Base-by-base conservation (phyloP, 1,140 invertebrate genomes). In the Listronotus oregonensis region DNA sequence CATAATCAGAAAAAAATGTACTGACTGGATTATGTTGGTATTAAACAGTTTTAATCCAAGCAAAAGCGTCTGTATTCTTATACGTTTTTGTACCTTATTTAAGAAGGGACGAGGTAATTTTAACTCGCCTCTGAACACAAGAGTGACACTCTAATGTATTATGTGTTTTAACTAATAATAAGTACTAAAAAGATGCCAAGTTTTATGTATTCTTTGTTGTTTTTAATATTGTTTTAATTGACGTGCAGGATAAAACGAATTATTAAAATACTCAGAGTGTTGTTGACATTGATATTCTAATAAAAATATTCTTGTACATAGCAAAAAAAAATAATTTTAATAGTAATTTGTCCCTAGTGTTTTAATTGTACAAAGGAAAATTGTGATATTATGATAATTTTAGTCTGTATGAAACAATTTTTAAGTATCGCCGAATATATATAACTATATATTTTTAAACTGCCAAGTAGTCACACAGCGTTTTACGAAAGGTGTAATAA, bases 341-440 rank as follows among this genome's bases (percentile, higher is more conserved):
- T 61, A 50, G 59, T 31, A 52, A 55, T 37, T 63, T 63, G 60
- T 63, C 60, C 60, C 47, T 54, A 63, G 27, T 37, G 47, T 59
- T 59, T 66, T 60, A 56, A 60, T 66, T 66, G 64, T 60, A 66
- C 64, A 60, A 60, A 66, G 42, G 47, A 66, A 66, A 57, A 66
- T 66, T 66, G 64, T 66, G 64, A 66, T 66, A 66, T 66, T 64
- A 60, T 37, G 18, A 60, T 60, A 64, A 40, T 58, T 64, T 60
- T 60, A 66, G 63, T 59, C 21, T 21, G 37, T 60, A 58, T 47
- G 52, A 56, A n/a, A 49, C 55, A 44, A 59, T 51, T 55, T 56
- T 58, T 17, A 34, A 55, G n/a, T n/a, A n/a, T 66, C 62, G 64
- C 64, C 64, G 64, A 66, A 65, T 58, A 50, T 57, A 37, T 21